A percentile compares a stretch with the other conserved stretches of the same genome.
These are phyloP conservation scores for Spatula clypeata DNA, from an alignment of 2,797 vertebrate species.

Conservation along the genomic window DNA sequence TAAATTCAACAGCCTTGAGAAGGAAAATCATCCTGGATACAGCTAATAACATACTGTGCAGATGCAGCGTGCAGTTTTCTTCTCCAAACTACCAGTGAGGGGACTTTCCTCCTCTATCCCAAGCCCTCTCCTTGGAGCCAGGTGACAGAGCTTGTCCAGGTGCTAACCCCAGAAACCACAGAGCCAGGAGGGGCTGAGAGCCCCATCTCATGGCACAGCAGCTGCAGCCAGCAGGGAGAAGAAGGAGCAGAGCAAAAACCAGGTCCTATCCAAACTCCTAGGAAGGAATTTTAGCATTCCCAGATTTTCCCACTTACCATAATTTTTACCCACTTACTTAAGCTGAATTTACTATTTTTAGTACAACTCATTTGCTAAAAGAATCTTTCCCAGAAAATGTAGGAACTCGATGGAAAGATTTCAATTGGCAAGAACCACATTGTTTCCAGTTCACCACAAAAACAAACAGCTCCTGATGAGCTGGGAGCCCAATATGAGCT, in stretches of 20 bases:
- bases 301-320: not conserved
- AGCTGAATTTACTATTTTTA: not conserved
- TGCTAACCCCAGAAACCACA: not conserved
- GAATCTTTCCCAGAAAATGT: not conserved
- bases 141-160: not conserved
- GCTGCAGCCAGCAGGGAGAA: fast-evolving
- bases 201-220: fast-evolving
- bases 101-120: not conserved
- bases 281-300: not conserved
- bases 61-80: not conserved
- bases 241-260: fast-evolving
- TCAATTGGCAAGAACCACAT: fast-evolving
- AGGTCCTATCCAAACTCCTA: not conserved
- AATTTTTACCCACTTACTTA: not conserved
- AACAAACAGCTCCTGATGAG: not conserved
- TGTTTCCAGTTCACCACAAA: not conserved
- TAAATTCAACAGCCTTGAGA: conserved; percentile 17
- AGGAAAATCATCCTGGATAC: not conserved
- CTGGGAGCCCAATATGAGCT: not conserved
- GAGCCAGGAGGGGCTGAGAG: not conserved
- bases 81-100: not conserved
- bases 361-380: not conserved
- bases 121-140: not conserved
- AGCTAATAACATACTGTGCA: not conserved
- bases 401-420: not conserved